Evolutionary conservation across 2,113 vertebrate species (phyloP), one percentile per base, ranked within the genome.

Genomic region (Tonatia bakeri): DNA sequence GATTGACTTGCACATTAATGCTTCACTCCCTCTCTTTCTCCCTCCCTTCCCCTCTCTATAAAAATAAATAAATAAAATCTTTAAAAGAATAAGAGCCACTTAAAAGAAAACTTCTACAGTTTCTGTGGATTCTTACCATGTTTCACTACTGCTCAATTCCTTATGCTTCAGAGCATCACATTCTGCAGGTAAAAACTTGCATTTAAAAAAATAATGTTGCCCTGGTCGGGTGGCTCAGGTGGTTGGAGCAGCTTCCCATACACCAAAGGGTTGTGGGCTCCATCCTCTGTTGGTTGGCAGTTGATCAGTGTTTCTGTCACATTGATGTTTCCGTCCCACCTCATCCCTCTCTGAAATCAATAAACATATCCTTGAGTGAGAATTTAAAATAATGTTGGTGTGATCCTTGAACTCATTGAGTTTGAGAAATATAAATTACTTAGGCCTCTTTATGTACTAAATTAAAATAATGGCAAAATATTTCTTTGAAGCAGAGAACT

Each of bases 371-470:
- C 28, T 64, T 64, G 61, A 4, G 28, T 31, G 61, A 64, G 61
- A 26, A 64, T 64, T 64, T 64, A 64, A 86, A 70, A 88, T 50
- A 76, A 36, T 14, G 24, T 75, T 86, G 16, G 10, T 59, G 4
- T 73, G n/a, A 65, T 47, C 2, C 40, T 83, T 83, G 54, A 47
- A 70, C 40, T 90, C 20, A 47, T 22, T 87, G 54, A 94, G 38
- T 79, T 89, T 95, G 64, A 90, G 79, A 97, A 90, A 90, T 14
- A 7, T n/a, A 76, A 83, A 87, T 86, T 83, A 50, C 28, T 70
- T 94, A 91, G 72, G 3, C 11, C 50, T 7, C 17, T 52, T 79
- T 79, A 8, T 43, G 0, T 87, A 70, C 13, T 50, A 2, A 70
- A 61, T 40, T 81, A 36, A 88, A 85, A 82, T 82, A 77, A 64